phyloP scores from a whole-genome alignment of 2,797 vertebrate genomes.

The Protonibea diacanthus region DNA sequence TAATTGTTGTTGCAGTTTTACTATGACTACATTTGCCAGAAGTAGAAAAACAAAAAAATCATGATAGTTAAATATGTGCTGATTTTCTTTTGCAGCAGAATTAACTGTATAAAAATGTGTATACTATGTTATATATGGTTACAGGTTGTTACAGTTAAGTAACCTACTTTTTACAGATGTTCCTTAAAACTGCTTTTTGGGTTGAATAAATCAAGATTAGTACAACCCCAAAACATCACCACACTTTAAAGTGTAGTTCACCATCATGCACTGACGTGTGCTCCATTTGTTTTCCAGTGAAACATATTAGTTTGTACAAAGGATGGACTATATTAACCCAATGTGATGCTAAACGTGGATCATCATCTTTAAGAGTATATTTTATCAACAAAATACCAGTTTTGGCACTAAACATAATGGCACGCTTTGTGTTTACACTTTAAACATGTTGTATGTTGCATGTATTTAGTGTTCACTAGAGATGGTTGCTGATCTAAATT shows the following conservation, averaged over 20 bases:
- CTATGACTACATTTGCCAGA: not conserved
- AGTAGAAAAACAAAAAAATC: not conserved
- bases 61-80: not conserved
- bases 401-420: slow-evolving; percentile 9
- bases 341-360: slow-evolving; percentile 16
- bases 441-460: slow-evolving; percentile 48
- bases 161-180: not conserved
- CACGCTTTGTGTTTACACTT: slow-evolving; percentile 46
- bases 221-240: slow-evolving; percentile 8
- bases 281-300: slow-evolving; percentile 7
- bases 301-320: not conserved
- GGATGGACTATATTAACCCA: slow-evolving; percentile 3
- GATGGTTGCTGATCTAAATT: slow-evolving; percentile 75
- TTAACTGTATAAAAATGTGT: not conserved
- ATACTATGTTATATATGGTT: not conserved
- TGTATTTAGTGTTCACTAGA: slow-evolving; percentile 58
- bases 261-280: not conserved
- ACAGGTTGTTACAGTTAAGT: not conserved
- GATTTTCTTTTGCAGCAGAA: not conserved
- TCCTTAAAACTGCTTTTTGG: not conserved
- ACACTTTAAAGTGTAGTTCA: slow-evolving; percentile 4
- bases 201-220: not conserved
- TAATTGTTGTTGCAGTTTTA: not conserved
- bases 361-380: not conserved
- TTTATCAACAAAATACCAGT: slow-evolving; percentile 19